These are phyloP conservation scores for Luffia ferchaultella DNA, from an alignment of 2,888 invertebrate genomes.

Conservation along the genomic window DNA sequence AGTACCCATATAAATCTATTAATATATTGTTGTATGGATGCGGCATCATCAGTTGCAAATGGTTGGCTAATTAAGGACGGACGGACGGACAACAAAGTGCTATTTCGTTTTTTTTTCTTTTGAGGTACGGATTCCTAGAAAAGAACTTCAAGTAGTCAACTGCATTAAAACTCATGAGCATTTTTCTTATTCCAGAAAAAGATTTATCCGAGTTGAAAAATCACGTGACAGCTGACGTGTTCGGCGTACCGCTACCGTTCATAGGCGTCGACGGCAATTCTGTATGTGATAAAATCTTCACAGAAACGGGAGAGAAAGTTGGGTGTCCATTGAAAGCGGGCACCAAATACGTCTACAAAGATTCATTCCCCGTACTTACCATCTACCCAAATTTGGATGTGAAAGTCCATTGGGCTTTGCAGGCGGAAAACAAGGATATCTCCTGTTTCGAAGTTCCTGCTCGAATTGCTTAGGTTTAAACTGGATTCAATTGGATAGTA, in stretches of 20 bases:
- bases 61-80: too few species aligned
- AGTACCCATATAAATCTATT: too few species aligned
- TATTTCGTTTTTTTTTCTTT: too few species aligned
- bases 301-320: slow-evolving; percentile 62
- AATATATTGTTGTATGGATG: too few species aligned
- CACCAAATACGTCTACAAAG: slow-evolving; percentile 73
- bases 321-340: slow-evolving; percentile 75
- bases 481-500: too few species aligned
- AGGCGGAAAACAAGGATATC: slow-evolving; percentile 42
- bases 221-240: slow-evolving; percentile 68
- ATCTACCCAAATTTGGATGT: slow-evolving; percentile 59
- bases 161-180: too few species aligned
- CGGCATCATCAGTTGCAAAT: too few species aligned
- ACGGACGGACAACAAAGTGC: too few species aligned
- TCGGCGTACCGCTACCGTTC: slow-evolving; percentile 74
- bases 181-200: slow-evolving; percentile 52
- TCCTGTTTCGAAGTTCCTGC: slow-evolving; percentile 76
- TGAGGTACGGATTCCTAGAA: too few species aligned
- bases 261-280: slow-evolving; percentile 76
- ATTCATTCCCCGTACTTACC: slow-evolving; percentile 60
- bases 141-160: too few species aligned
- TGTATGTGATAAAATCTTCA: slow-evolving; percentile 71
- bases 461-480: slow-evolving; percentile 52
- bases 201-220: slow-evolving; percentile 65
- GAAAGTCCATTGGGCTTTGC: slow-evolving; percentile 73